Percentiles rank a stretch among this genome's conserved stretches.
These are phyloP conservation scores for Siphonodentalium dalli DNA, from an alignment of 2,888 invertebrate species.

Conservation along the genomic window DNA sequence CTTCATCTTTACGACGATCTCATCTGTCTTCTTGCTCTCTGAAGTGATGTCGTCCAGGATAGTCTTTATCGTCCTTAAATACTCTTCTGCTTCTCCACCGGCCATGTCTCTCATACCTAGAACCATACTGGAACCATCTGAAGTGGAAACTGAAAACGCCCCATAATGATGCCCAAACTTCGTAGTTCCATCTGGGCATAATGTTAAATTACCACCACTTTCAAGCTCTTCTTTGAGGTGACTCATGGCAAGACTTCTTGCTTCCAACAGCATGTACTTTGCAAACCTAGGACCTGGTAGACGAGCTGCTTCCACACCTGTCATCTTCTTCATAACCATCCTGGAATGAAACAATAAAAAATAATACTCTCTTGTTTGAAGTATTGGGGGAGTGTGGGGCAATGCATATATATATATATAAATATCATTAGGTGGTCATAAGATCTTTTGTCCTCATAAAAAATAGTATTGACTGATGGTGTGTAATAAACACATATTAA, in stretches of 20 bases:
- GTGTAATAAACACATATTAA: too few relatives aligned
- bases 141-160: constrained; percentile 5
- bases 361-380: too few relatives aligned
- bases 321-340: constrained; percentile 11
- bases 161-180: constrained; percentile 15
- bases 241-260: neutral
- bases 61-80: too few relatives aligned
- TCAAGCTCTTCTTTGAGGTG: too few relatives aligned
- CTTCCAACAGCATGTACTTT: too few relatives aligned
- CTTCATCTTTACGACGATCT: constrained; percentile 8
- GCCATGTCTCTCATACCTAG: constrained; percentile 11
- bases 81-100: constrained; percentile 8
- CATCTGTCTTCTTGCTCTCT: constrained; percentile 4
- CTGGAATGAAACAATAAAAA: too few relatives aligned
- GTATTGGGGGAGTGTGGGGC: too few relatives aligned
- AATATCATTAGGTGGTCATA: too few relatives aligned
- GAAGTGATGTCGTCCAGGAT: constrained; percentile 5
- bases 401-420: too few relatives aligned
- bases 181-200: constrained; percentile 5
- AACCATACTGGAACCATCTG: constrained; percentile 5
- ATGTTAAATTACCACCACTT: constrained; percentile 5
- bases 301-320: neutral
- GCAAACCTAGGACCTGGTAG: constrained; percentile 3
- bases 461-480: too few relatives aligned
- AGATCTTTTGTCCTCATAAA: too few relatives aligned